Percentiles rank a stretch among this genome's conserved stretches.
These are phyloP conservation scores for Elephantulus edwardii DNA, from an alignment of 2,113 vertebrate genomes.

Conservation along the genomic window DNA sequence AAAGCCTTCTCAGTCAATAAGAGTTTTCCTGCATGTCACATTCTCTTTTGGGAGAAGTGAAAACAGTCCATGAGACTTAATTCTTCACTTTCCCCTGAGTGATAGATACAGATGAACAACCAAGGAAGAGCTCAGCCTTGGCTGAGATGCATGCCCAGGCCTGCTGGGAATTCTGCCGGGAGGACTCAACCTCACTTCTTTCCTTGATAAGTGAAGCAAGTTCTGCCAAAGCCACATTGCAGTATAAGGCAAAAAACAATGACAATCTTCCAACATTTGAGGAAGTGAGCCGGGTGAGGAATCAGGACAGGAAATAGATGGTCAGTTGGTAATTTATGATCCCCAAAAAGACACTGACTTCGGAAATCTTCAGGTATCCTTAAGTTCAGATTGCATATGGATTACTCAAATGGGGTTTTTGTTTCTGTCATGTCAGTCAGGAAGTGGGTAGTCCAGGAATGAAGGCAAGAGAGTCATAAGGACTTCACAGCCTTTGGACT, in stretches of 20 bases:
- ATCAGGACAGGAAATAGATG: background rate
- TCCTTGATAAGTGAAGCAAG: background rate
- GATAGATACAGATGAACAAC: background rate
- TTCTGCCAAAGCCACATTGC: background rate
- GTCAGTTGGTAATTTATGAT: background rate
- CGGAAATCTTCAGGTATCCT: background rate
- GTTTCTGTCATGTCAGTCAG: background rate
- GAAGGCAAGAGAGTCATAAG: background rate
- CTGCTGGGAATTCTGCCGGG: background rate
- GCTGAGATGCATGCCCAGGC: background rate
- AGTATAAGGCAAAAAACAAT: too few species aligned
- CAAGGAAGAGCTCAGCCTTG: background rate
- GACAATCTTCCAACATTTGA: background rate
- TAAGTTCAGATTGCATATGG: background rate
- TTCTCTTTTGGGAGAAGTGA: slow-evolving; percentile 11
- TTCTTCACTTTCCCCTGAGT: slow-evolving; percentile 10
- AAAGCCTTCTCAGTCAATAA: slow-evolving; percentile 26
- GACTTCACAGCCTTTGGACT: background rate
- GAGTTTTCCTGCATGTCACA: slow-evolving; percentile 3
- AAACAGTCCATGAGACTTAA: background rate
- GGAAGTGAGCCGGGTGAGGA: background rate
- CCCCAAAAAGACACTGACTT: background rate
- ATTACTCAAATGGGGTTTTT: background rate
- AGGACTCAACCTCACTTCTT: background rate
- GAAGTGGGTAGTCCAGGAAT: background rate